phyloP scores from a whole-genome alignment of 2,888 invertebrate genomes.

The Carcina quercana region DNA sequence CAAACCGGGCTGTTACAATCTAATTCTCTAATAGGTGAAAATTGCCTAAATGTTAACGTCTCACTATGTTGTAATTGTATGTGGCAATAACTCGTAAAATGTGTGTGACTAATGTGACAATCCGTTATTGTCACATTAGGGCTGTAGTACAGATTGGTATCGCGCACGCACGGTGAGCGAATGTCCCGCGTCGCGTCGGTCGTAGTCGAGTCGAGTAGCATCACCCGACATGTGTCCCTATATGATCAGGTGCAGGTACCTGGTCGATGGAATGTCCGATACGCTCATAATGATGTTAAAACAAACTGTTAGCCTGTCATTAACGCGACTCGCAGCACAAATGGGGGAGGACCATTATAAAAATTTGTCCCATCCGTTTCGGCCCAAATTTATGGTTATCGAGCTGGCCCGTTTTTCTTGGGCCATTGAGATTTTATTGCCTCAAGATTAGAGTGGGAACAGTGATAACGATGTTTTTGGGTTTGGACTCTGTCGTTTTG shows the following conservation, averaged over 20 bases:
- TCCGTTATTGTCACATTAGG: no score
- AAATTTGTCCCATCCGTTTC: slow-evolving; percentile 74
- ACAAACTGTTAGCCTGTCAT: slow-evolving; percentile 73
- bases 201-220: no score
- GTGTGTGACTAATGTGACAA: no score
- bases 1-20: no score
- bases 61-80: no score
- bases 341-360: slow-evolving; percentile 71
- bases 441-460: slow-evolving; percentile 66
- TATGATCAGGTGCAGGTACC: slow-evolving; percentile 42
- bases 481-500: slow-evolving; percentile 46
- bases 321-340: slow-evolving; percentile 63
- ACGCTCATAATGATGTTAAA: slow-evolving; percentile 73
- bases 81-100: no score
- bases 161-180: no score
- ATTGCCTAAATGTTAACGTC: no score
- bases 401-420: slow-evolving; percentile 62
- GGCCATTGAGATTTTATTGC: slow-evolving; percentile 67
- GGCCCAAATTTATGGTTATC: slow-evolving; percentile 71
- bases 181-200: no score
- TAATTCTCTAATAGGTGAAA: no score
- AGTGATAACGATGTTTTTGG: slow-evolving; percentile 68
- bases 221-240: slow-evolving; percentile 36
- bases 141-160: no score
- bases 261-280: slow-evolving; percentile 62